A percentile compares a stretch with the other conserved stretches of the same genome.
Conservation (phyloP, 2,888 invertebrate species). For the Dicranocentrus wangi region DNA sequence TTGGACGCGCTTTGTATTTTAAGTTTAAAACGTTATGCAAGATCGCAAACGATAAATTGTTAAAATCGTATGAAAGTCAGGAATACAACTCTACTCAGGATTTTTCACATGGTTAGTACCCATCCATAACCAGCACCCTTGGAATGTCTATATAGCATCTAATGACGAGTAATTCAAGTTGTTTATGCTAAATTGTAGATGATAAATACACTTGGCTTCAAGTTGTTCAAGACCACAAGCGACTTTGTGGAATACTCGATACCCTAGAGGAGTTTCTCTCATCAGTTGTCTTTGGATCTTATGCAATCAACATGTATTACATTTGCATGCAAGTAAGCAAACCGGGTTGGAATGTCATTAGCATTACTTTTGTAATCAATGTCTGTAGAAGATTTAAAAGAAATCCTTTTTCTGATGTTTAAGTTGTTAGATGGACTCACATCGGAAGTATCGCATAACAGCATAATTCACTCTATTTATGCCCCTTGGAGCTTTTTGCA, state of each 20-base stretch:
- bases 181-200: conserved; percentile 40
- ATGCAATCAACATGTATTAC: conserved; percentile 58
- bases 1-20: conserved; percentile 62
- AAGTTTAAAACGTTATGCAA: conserved; percentile 61
- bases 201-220: conserved; percentile 20
- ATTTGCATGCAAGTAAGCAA: conserved; percentile 61
- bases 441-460: too few relatives aligned
- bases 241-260: conserved; percentile 35
- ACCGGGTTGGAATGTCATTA: not conserved
- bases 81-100: conserved; percentile 20
- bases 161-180: too few relatives aligned
- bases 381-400: too few relatives aligned
- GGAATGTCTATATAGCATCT: too few relatives aligned
- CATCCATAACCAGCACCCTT: not conserved
- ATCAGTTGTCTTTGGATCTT: conserved; percentile 54
- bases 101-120: conserved; percentile 1
- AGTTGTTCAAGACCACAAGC: conserved; percentile 55
- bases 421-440: conserved; percentile 32
- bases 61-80: not conserved
- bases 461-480: conserved; percentile 21
- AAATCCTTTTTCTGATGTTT: not conserved
- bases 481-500: conserved; percentile 58
- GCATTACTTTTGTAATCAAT: not conserved
- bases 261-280: conserved; percentile 54
- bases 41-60: not conserved